Conservation (phyloP, 2,797 vertebrate genomes). For the Paguma larvata region DNA sequence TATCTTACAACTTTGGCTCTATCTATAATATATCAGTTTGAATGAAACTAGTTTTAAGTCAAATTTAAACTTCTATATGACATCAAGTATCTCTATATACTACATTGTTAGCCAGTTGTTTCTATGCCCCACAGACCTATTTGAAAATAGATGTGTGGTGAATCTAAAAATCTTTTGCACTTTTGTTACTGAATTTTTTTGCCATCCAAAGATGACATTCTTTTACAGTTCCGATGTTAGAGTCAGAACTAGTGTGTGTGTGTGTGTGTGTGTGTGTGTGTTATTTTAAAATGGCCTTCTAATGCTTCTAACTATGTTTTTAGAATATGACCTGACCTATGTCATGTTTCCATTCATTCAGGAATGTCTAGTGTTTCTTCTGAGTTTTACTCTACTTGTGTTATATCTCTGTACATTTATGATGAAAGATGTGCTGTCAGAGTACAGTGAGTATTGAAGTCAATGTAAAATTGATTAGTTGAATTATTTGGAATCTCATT, state of each 20-base stretch:
- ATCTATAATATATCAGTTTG: background rate
- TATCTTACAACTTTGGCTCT: background rate
- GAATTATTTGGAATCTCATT: constrained; percentile 12
- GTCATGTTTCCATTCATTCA: background rate
- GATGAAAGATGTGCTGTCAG: background rate
- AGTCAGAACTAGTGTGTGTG: background rate
- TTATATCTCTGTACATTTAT: background rate
- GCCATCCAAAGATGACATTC: background rate
- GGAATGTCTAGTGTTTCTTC: background rate
- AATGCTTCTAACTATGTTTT: background rate
- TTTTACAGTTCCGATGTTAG: background rate
- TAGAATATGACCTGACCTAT: background rate
- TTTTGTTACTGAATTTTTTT: background rate
- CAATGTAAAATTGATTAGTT: background rate
- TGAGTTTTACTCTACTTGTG: background rate
- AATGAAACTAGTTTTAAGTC: constrained; percentile 19
- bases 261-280: background rate
- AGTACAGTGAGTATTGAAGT: background rate
- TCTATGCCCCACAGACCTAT: background rate
- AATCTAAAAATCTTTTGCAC: background rate
- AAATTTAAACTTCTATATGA: background rate
- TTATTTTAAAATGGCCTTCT: background rate
- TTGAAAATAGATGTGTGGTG: background rate
- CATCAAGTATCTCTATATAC: background rate
- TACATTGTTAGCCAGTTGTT: background rate